Conservation (phyloP, 2,113 vertebrate species). For the Semicossyphus pulcher region DNA sequence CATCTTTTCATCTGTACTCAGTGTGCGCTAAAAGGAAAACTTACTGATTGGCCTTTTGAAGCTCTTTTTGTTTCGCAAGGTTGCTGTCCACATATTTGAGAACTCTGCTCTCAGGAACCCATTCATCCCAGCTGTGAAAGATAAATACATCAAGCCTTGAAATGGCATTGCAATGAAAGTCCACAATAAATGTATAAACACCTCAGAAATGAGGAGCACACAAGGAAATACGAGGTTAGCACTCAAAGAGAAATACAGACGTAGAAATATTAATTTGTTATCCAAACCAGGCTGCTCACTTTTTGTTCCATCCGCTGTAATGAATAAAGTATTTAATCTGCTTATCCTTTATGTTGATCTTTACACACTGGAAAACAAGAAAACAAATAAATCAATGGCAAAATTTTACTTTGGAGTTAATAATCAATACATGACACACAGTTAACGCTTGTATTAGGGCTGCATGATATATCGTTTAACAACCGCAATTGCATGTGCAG, state of each 20-base stretch:
- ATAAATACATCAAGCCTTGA: not conserved
- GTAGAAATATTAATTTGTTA: not conserved
- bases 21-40: conserved; percentile 57
- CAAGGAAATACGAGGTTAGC: not conserved
- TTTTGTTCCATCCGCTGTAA: conserved; percentile 99
- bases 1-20: not conserved
- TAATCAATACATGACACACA: not conserved
- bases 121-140: conserved; percentile 96
- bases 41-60: conserved; percentile 99
- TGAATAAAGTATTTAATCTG: conserved; percentile 99
- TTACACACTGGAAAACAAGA: conserved; percentile 91
- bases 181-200: not conserved
- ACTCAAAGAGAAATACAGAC: not conserved
- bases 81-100: conserved; percentile 99
- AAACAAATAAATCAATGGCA: conserved; percentile 17
- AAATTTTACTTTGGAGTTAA: not conserved
- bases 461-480: too few species aligned
- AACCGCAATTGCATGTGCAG: too few species aligned
- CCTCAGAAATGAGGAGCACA: not conserved
- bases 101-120: conserved; percentile 99
- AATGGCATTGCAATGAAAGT: not conserved
- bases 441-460: too few species aligned
- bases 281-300: conserved; percentile 86
- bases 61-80: conserved; percentile 98
- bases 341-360: conserved; percentile 98